Percentiles rank a stretch among this genome's conserved stretches.
These are phyloP conservation scores for Empis stercorea DNA, from an alignment of 2,888 invertebrate species.

Conservation along the genomic window DNA sequence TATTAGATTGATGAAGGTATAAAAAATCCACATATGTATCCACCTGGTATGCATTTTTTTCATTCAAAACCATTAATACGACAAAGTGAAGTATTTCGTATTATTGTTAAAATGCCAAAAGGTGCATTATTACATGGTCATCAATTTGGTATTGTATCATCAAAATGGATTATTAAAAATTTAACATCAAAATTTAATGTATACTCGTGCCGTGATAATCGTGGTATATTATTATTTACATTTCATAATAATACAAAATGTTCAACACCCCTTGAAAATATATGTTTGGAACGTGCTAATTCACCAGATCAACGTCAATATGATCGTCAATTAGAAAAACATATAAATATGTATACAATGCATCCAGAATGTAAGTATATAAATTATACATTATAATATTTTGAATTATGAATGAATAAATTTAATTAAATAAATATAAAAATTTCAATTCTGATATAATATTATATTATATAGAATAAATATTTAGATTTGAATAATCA, in stretches of 20 bases:
- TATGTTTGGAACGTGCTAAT: slow-evolving; percentile 37
- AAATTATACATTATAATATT: too few relatives aligned
- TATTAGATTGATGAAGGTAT: slow-evolving; percentile 25
- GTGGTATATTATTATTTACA: slow-evolving; percentile 30
- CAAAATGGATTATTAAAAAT: slow-evolving; percentile 40
- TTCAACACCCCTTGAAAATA: slow-evolving; percentile 30
- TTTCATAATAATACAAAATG: slow-evolving; percentile 25
- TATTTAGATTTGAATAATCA: too few relatives aligned
- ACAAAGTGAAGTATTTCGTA: slow-evolving; percentile 42
- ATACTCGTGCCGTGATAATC: slow-evolving; percentile 28
- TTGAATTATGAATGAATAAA: too few relatives aligned
- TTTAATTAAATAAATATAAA: too few relatives aligned
- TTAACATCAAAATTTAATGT: slow-evolving; percentile 38
- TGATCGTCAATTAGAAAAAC: slow-evolving; percentile 41
- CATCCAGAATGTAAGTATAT: slow-evolving; percentile 35
- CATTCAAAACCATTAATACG: slow-evolving; percentile 39
- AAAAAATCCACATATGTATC: slow-evolving; percentile 36
- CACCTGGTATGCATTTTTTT: slow-evolving; percentile 45
- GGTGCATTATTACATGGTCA: slow-evolving; percentile 47
- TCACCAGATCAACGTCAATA: slow-evolving; percentile 38
- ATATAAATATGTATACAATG: slow-evolving; percentile 44
- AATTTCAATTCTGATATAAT: too few relatives aligned
- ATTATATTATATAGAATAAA: too few relatives aligned
- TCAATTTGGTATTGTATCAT: slow-evolving; percentile 41
- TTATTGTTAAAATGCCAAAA: slow-evolving; percentile 46